Evolutionary conservation across 1,140 invertebrate species (phyloP), one percentile per base, ranked within the genome.

Genomic region (Oncopeltus fasciatus): DNA sequence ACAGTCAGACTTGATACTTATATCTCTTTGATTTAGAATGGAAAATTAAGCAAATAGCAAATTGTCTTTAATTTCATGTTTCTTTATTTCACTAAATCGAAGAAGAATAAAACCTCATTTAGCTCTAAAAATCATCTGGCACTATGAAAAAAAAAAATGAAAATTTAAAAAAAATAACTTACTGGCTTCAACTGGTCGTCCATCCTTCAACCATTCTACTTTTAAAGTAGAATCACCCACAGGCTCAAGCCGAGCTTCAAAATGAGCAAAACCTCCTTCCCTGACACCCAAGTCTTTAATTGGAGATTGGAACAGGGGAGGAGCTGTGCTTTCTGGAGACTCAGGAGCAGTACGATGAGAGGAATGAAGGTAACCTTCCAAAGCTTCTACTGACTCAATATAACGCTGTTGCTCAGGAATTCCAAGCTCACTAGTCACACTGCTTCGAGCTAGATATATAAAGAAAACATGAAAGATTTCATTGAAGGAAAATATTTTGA

Each of bases 141-240:
- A n/a, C n/a, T n/a, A n/a, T n/a, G n/a, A n/a, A n/a, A n/a, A n/a
- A n/a, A n/a, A n/a, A n/a, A n/a, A n/a, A n/a, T n/a, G n/a, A n/a
- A n/a, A n/a, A n/a, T n/a, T n/a, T n/a, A n/a, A 56, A 47, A 56
- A 38, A 26, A 26, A 38, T 43, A 33, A 74, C 74, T 72, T 68
- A 83, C 90, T 93, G 33, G 90, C 90, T 81, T 93, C 88, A 62
- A 95, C 82, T 27, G 87, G 84, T 67, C 83, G 83, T 61, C 90
- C 92, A 76, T 98, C 90, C 71, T 95, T 95, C 49, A 92, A 82
- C 95, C 95, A 98, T 77, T 96, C 92, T 11, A 98, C 90, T 70
- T 80, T 84, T 69, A 98, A 82, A 44, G 86, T 88, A 1, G 92
- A 83, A 73, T 98, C 95, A 29, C 92, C 91, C 59, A 95, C 78